phyloP scores from a whole-genome alignment of 2,797 vertebrate genomes.

The Pitangus sulphuratus region DNA sequence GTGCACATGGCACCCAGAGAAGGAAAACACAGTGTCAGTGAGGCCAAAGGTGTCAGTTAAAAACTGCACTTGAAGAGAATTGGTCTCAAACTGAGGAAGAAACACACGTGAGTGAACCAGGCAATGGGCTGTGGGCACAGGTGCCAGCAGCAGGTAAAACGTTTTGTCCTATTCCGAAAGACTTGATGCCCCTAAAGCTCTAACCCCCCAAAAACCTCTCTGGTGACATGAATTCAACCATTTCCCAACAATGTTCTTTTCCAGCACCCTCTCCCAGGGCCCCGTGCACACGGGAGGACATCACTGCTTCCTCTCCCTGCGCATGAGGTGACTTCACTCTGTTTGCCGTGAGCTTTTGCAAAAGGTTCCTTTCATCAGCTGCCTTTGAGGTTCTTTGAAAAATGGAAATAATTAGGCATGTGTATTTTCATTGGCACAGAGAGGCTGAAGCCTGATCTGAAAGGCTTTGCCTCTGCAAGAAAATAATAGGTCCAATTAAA shows the following conservation, averaged over 20 bases:
- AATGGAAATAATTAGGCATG: slow-evolving; percentile 75
- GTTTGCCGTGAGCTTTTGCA: slow-evolving; percentile 67
- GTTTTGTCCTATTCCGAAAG: neutral
- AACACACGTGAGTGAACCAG: neutral
- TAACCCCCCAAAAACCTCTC: neutral
- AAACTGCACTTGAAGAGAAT: neutral
- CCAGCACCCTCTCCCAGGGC: neutral
- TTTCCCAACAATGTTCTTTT: neutral
- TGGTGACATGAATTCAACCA: neutral
- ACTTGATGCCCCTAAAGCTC: neutral
- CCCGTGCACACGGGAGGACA: slow-evolving; percentile 16
- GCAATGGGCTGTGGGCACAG: neutral
- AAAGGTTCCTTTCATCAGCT: slow-evolving; percentile 73
- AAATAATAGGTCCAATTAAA: slow-evolving; percentile 75
- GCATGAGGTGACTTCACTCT: slow-evolving; percentile 60
- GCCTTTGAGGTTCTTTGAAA: slow-evolving; percentile 75
- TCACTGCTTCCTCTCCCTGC: neutral
- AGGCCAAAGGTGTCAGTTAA: neutral
- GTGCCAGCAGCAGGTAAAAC: neutral
- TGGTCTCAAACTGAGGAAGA: neutral
- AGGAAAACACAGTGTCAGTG: neutral
- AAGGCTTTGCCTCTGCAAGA: slow-evolving; percentile 67
- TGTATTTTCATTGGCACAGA: slow-evolving; percentile 72
- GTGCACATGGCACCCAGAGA: neutral
- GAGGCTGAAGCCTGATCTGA: slow-evolving; percentile 70